Evolutionary conservation across 2,113 vertebrate genomes (phyloP).

Genomic region (Hippocampus comes): DNA sequence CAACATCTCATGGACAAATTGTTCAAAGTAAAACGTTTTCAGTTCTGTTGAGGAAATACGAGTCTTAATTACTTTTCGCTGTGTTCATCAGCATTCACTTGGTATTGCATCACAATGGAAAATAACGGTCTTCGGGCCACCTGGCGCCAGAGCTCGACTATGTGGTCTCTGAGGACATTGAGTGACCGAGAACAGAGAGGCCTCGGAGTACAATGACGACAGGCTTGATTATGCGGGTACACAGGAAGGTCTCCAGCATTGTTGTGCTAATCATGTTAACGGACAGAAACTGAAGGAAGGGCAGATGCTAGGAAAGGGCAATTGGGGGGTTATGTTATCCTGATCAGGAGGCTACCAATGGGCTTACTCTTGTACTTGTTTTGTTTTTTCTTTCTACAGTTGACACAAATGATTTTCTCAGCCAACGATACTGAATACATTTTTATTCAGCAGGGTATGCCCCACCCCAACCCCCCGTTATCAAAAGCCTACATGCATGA

Average conservation of each 20-base stretch:
- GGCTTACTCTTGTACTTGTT: constrained; percentile 23
- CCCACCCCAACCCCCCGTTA: constrained; percentile 12
- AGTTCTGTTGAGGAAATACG: too few species aligned
- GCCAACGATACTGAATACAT: constrained; percentile 13
- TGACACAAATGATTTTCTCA: neutral
- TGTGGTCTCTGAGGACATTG: constrained; percentile 45
- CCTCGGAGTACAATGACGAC: constrained; percentile 63
- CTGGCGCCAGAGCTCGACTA: constrained; percentile 49
- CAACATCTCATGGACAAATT: neutral
- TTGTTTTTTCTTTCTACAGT: constrained; percentile 1
- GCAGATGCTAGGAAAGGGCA: constrained; percentile 64
- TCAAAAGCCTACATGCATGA: constrained; percentile 29
- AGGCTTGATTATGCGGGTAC: constrained; percentile 59
- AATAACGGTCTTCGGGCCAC: constrained; percentile 50
- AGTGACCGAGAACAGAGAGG: constrained; percentile 58
- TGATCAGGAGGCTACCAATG: constrained; percentile 52
- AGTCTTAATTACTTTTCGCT: neutral
- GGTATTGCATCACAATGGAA: constrained; percentile 39
- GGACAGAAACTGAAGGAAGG: constrained; percentile 55
- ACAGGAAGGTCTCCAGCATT: constrained; percentile 61
- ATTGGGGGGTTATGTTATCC: constrained; percentile 60
- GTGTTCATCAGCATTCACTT: constrained; percentile 25
- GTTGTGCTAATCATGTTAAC: constrained; percentile 70
- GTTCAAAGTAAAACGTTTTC: too few species aligned
- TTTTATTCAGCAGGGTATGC: constrained; percentile 19